These are phyloP conservation scores for Scophthalmus maximus DNA, from an alignment of 2,113 vertebrate genomes.

Conservation along the genomic window DNA sequence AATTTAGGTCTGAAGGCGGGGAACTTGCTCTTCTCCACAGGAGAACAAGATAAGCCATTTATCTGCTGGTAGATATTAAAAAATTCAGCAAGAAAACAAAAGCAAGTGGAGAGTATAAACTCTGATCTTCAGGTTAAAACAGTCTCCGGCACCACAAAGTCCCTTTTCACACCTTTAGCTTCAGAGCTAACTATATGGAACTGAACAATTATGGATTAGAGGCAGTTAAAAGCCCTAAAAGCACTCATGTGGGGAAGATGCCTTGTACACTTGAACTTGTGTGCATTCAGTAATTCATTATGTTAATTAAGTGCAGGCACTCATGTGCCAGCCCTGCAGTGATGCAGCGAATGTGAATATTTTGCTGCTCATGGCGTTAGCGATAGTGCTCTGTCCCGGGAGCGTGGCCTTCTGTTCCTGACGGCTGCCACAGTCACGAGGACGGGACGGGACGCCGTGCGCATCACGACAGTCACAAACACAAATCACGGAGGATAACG, in stretches of 20 bases:
- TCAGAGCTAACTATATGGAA: not conserved
- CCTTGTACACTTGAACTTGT: constrained; percentile 44
- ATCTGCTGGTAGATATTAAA: not conserved
- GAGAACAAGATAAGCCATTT: not conserved
- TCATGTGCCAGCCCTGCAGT: constrained; percentile 30
- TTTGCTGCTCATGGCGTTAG: constrained; percentile 34
- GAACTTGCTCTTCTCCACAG: not conserved
- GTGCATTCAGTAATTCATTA: constrained; percentile 59
- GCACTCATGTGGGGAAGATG: constrained; percentile 20
- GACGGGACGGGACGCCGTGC: constrained; percentile 29
- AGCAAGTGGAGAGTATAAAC: not conserved
- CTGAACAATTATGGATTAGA: constrained; percentile 25
- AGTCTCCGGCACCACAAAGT: not conserved
- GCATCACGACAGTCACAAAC: constrained; percentile 4
- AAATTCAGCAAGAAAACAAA: not conserved
- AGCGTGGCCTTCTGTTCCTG: not conserved
- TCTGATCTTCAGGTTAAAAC: not conserved
- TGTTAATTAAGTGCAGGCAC: constrained; percentile 60
- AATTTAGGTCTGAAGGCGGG: not conserved
- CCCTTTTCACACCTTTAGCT: constrained; percentile 11
- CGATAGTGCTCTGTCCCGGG: constrained; percentile 9
- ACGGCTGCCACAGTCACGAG: constrained; percentile 14
- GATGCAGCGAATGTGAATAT: constrained; percentile 44
- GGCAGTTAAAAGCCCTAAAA: constrained; percentile 28
- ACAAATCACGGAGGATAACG: constrained; percentile 12